phyloP scores from a whole-genome alignment of 2,797 vertebrate genomes.

The Euphonia xanthogaster region DNA sequence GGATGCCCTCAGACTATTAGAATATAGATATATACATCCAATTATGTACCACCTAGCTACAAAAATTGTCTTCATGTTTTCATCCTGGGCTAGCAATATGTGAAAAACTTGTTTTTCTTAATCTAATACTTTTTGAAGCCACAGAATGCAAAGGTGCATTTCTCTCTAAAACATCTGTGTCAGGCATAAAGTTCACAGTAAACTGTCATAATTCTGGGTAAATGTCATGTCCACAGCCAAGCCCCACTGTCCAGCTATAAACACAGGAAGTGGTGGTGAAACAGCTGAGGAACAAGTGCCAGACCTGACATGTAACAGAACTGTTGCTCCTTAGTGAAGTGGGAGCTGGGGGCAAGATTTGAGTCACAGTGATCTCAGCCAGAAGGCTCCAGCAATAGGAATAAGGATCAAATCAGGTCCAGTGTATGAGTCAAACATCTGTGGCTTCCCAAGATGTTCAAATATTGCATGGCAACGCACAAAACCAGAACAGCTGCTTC shows the following conservation, averaged over 20 bases:
- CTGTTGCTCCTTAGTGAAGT: background rate
- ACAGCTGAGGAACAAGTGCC: background rate
- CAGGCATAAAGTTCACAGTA: background rate
- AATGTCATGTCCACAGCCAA: background rate
- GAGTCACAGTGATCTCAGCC: background rate
- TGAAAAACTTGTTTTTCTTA: background rate
- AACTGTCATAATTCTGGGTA: background rate
- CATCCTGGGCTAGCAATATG: background rate
- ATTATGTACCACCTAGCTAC: background rate
- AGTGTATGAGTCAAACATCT: slow-evolving; percentile 4
- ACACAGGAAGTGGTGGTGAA: background rate
- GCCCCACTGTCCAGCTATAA: background rate
- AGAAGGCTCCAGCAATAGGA: background rate
- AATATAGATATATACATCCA: background rate
- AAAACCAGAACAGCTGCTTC: slow-evolving; percentile 36
- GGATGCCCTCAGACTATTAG: background rate
- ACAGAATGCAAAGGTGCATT: background rate
- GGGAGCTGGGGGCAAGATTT: background rate
- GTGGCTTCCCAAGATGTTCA: background rate
- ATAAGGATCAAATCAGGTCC: background rate
- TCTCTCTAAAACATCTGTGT: background rate
- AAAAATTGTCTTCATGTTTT: background rate
- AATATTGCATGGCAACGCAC: background rate
- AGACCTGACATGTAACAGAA: background rate
- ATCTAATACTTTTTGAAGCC: background rate